Conservation (phyloP, 1,140 invertebrate species). For the Drosophila subobscura region DNA sequence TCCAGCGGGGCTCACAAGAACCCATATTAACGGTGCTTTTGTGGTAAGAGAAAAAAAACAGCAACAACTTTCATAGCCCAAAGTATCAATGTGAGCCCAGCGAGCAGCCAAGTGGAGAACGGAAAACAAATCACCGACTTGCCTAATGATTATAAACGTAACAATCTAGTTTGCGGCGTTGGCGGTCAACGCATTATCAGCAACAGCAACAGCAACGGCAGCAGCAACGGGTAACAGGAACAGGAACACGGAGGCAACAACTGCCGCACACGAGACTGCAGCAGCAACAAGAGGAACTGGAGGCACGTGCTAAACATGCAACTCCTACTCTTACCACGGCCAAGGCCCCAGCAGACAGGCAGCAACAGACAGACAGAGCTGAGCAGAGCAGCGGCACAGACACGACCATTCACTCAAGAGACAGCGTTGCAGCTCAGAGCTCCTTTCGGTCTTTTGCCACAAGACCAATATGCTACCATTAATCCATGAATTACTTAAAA, state of each 20-base stretch:
- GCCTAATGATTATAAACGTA: constrained; percentile 79
- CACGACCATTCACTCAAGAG: constrained; percentile 76
- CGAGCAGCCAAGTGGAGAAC: too few species aligned
- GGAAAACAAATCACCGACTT: constrained; percentile 46
- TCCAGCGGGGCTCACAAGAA: not conserved
- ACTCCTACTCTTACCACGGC: constrained; percentile 78
- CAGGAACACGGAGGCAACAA: constrained; percentile 49
- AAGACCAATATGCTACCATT: constrained; percentile 78
- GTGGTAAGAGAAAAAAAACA: constrained; percentile 25
- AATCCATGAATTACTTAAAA: constrained; percentile 82
- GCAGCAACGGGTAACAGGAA: constrained; percentile 8
- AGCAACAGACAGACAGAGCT: constrained; percentile 26
- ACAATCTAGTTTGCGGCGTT: constrained; percentile 77
- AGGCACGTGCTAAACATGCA: constrained; percentile 81
- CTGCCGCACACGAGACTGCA: constrained; percentile 59
- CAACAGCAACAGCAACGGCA: constrained; percentile 22
- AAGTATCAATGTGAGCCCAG: constrained; percentile 28
- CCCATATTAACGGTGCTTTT: constrained; percentile 65
- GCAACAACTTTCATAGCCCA: constrained; percentile 68
- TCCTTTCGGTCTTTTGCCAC: constrained; percentile 13
- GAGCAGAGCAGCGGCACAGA: constrained; percentile 36
- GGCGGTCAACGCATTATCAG: constrained; percentile 80
- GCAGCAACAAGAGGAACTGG: constrained; percentile 43
- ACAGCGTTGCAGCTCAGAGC: constrained; percentile 16
- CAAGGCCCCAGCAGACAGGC: constrained; percentile 41